phyloP scores from a whole-genome alignment of 2,113 vertebrate genomes.

The Nothobranchius kuhntae region DNA sequence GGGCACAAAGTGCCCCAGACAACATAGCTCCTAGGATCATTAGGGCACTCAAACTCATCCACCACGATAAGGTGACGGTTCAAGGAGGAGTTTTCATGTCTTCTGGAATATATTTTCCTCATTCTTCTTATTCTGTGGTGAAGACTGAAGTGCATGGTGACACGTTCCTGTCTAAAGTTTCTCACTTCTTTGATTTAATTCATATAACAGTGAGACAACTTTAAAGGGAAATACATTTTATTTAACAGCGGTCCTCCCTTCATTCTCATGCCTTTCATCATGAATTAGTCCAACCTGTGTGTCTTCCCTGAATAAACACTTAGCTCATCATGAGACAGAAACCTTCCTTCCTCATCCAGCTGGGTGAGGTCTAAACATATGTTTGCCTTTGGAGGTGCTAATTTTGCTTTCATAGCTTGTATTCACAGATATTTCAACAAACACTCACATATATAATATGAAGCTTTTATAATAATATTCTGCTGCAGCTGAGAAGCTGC shows the following conservation, averaged over 20 bases:
- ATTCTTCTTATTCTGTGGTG: neutral
- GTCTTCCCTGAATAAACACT: conserved; percentile 33
- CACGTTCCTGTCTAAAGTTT: too few relatives aligned
- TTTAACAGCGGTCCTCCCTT: neutral
- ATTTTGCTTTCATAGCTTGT: neutral
- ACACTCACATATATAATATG: neutral
- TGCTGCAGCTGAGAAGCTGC: neutral
- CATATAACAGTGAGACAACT: neutral
- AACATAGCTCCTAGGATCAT: too few relatives aligned
- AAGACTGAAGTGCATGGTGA: neutral
- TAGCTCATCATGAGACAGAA: neutral
- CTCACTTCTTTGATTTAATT: neutral
- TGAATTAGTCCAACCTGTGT: neutral
- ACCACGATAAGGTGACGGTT: too few relatives aligned
- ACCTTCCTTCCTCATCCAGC: conserved; percentile 2
- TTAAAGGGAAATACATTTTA: conserved; percentile 22
- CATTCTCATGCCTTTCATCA: neutral
- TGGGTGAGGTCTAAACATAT: conserved; percentile 30
- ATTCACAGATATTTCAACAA: neutral
- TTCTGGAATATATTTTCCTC: neutral
- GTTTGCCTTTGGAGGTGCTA: conserved; percentile 63
- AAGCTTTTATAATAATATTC: neutral
- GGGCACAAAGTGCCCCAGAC: too few relatives aligned
- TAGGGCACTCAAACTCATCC: too few relatives aligned
- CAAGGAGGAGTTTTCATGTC: neutral